These are phyloP conservation scores for Cylloceria caligata DNA, from an alignment of 2,888 invertebrate genomes.

Conservation along the genomic window DNA sequence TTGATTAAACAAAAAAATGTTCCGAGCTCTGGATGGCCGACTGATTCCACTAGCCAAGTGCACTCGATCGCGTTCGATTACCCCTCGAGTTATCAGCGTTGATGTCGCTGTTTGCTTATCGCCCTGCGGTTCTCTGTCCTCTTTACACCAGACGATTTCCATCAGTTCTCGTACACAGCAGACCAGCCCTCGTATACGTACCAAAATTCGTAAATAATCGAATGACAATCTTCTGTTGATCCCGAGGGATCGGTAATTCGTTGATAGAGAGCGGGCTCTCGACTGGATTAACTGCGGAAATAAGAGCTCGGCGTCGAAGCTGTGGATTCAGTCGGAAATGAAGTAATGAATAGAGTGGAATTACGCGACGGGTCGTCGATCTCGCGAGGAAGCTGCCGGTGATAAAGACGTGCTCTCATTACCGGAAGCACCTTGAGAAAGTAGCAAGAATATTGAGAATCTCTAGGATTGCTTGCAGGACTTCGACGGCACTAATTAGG, in stretches of 20 bases:
- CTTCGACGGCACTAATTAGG: neutral
- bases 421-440: neutral
- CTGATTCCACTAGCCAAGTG: conserved; percentile 33
- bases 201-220: conserved; percentile 46
- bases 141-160: conserved; percentile 17
- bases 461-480: neutral
- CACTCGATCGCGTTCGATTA: conserved; percentile 32
- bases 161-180: neutral
- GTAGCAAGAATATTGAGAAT: neutral
- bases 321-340: conserved; percentile 49
- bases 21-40: conserved; percentile 13
- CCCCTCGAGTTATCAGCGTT: conserved; percentile 21
- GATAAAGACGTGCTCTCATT: conserved; percentile 13
- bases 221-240: conserved; percentile 32
- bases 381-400: conserved; percentile 28
- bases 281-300: conserved; percentile 49
- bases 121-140: neutral
- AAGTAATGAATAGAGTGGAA: conserved; percentile 49
- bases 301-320: conserved; percentile 29
- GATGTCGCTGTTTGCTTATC: conserved; percentile 26
- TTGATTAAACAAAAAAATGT: conserved; percentile 5
- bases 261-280: conserved; percentile 36
- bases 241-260: conserved; percentile 45
- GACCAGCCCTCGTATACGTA: conserved; percentile 16
- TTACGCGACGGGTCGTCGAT: conserved; percentile 40